Evolutionary conservation across 1,140 invertebrate genomes (phyloP).

Genomic region (Marisa cornuarietis): DNA sequence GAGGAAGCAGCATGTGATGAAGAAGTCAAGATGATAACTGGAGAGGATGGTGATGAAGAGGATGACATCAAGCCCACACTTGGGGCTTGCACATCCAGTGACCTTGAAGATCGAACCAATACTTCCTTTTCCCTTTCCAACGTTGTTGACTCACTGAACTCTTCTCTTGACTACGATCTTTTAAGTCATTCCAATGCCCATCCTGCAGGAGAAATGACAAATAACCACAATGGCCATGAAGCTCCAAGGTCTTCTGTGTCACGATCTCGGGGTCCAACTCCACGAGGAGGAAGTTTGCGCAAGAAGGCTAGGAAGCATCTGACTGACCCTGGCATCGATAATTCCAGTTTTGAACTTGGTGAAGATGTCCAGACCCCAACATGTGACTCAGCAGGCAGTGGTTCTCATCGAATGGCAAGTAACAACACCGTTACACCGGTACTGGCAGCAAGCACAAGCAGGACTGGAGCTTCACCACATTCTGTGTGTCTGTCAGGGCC

Average conservation of each 20-base stretch:
- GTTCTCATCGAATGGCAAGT: constrained; percentile 14
- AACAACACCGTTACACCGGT: constrained; percentile 15
- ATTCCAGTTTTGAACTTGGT: constrained; percentile 45
- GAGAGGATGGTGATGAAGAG: constrained; percentile 50
- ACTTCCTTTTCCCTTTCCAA: constrained; percentile 24
- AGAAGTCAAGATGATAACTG: constrained; percentile 54
- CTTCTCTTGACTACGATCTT: constrained; percentile 7
- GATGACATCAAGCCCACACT: constrained; percentile 43
- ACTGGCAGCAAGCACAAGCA: background rate
- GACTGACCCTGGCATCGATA: constrained; percentile 40
- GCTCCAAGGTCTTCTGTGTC: constrained; percentile 12
- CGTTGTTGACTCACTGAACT: constrained; percentile 22
- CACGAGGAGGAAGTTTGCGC: constrained; percentile 19
- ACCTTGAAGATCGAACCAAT: constrained; percentile 27
- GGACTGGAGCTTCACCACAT: constrained; percentile 14
- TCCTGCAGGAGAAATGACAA: constrained; percentile 2
- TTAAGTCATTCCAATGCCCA: constrained; percentile 20
- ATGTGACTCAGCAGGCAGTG: constrained; percentile 19
- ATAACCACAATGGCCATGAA: constrained; percentile 7
- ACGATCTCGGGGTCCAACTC: constrained; percentile 11
- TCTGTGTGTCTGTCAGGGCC: constrained; percentile 21
- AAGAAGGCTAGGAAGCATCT: constrained; percentile 3
- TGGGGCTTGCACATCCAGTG: constrained; percentile 34
- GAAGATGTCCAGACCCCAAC: constrained; percentile 31
- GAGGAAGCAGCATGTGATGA: constrained; percentile 54